Base-by-base conservation (phyloP, 2,113 vertebrate species). In the Oceanodroma tethys region DNA sequence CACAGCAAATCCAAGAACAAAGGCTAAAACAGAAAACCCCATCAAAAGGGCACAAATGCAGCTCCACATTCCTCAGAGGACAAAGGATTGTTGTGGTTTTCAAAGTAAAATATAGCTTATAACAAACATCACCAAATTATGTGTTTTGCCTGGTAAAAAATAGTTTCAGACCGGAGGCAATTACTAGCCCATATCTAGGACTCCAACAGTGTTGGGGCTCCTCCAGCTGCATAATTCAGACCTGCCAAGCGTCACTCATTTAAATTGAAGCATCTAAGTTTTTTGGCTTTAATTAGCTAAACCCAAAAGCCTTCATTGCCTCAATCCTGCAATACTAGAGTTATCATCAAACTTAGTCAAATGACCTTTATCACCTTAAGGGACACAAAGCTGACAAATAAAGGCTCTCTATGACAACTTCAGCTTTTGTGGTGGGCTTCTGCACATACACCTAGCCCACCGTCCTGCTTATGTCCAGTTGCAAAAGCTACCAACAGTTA, bases 1-100 rank as follows among this genome's bases (percentile, higher is more conserved):
- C 63, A 6, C 20, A 38, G 65, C 72, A 93, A 81, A 84, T 32
- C 92, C 86, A 84, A 96, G 85, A 92, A 82, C 30, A 42, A 93
- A 97, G 91, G 81, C 94, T 80, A 92, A 95, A 89, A 34, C 63
- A 73, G 59, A 90, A 97, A 96, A 95, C 66, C 79, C 85, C 94
- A 85, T 82, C 74, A 86, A 85, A 97, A 97, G 81, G 93, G 93
- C 81, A 25, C 36, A 59, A 85, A n/a, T 48, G 65, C 94, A 92
- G 56, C 91, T 79, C 79, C 76, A 56, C 75, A 60, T 93, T 97
- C 78, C 79, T 88, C 91, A 79, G 95, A 93, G 95, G 50, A 94
- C 79, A 86, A 56, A 89, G 92, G 92, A 91, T 95, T 95, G 94
- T 97, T 97, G 95, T 87, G 97, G 97, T 59, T 97, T 97, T 43